Evolutionary conservation across 2,113 vertebrate species (phyloP).

Genomic region (Myotis lucifugus): DNA sequence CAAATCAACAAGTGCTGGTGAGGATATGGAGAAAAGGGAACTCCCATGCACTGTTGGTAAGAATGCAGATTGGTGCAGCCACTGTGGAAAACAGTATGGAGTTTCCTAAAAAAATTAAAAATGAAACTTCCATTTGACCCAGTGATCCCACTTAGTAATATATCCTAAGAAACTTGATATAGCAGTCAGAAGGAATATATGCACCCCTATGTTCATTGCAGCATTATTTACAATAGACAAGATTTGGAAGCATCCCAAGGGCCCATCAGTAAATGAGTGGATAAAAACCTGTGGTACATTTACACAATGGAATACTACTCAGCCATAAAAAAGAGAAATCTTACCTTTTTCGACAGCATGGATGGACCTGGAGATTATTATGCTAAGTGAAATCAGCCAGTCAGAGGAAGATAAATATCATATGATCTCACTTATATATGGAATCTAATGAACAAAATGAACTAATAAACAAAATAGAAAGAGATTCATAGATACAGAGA

Average conservation of each 20-base stretch:
- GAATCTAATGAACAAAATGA: not conserved
- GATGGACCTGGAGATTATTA: not conserved
- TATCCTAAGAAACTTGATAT: not conserved
- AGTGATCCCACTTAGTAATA: not conserved
- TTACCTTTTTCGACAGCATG: not conserved
- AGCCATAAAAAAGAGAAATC: not conserved
- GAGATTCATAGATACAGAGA: not conserved
- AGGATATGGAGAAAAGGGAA: not conserved
- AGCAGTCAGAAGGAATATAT: not conserved
- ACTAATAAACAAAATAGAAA: not conserved
- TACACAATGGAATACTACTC: not conserved
- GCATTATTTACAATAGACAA: not conserved
- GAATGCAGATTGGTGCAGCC: not conserved
- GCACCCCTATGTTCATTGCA: not conserved
- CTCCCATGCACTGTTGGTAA: not conserved
- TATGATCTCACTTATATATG: not conserved
- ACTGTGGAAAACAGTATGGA: not conserved
- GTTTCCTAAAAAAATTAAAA: not conserved
- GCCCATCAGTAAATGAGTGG: not conserved
- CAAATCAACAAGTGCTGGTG: not conserved
- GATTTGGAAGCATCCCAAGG: not conserved
- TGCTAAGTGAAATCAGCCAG: not conserved
- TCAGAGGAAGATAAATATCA: not conserved
- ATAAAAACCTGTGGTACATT: not conserved
- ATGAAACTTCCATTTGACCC: not conserved